Evolutionary conservation across 92 coral and sea anemone genomes (phyloP), one percentile per base, ranked within the genome.

Genomic region (Chrysogorgia sp.): DNA sequence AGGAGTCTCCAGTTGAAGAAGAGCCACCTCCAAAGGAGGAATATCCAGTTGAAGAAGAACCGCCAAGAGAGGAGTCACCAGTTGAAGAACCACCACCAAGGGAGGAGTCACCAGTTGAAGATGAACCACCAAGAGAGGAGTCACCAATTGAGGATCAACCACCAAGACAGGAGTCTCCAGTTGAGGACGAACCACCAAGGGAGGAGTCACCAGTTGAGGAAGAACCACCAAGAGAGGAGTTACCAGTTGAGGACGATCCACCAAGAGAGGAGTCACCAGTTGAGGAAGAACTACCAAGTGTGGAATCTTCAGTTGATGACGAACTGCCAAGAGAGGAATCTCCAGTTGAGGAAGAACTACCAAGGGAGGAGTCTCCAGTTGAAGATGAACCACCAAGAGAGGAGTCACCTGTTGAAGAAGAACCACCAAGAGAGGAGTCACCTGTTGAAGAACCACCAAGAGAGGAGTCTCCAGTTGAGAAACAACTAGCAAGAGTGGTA

Each of bases 321-420:
- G 45, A 63, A 31, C 45, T 10, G 23, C n/a, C 12, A 31, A 24
- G n/a, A 25, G 70, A 63, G 17, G 70, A 63, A 63, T 14, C 45
- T 25, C 10, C 52, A 3, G 74, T 66, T 66, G 74, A 66, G 40
- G 25, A 40, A 40, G 77, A 48, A 6, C 24, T 1, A 33, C 60
- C 19, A 14, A 0, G 7, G 21, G 62, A 48, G 33, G 21, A 71
- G 21, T 3, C 20, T 0, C 17, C 25, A 24, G 26, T 32, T 24
- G 71, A 64, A 15, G 0, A 34, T 10, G 71, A 19, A 21, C 45
- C 43, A 64, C 45, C 34, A 32, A 34, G 12, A 32, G 71, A 34
- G 3, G 47, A 64, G 5, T 15, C 12, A 5, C 14, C 9, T 1
- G 40, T 33, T 12, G 35, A 26, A 2, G 68, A 15, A 25, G 3